These are phyloP conservation scores for Percopsis omiscomaycus DNA, from an alignment of 2,797 vertebrate species.

Conservation along the genomic window DNA sequence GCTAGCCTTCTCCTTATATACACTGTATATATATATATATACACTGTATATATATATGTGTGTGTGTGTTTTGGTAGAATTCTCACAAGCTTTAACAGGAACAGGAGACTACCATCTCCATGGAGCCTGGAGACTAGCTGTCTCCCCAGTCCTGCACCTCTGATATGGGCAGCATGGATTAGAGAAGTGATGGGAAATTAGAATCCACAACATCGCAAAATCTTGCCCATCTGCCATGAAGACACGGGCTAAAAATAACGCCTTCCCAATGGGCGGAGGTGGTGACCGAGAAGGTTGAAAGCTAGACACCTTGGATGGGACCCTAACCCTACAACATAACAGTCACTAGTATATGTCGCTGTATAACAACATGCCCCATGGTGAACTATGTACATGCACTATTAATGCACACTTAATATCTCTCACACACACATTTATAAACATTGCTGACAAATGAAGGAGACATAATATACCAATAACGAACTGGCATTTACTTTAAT, in stretches of 20 bases:
- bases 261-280: constrained; percentile 41
- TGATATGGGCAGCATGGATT: constrained; percentile 59
- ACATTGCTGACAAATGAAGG: constrained; percentile 15
- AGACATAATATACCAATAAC: constrained; percentile 44
- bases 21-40: neutral
- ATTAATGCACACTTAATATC: no score
- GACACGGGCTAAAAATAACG: constrained; percentile 77
- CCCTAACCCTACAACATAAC: constrained; percentile 35
- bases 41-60: neutral
- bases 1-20: neutral
- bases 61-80: no score
- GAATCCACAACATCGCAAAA: constrained; percentile 61
- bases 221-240: constrained; percentile 67
- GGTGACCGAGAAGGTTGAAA: constrained; percentile 41
- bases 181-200: constrained; percentile 49
- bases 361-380: constrained; percentile 3
- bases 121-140: constrained; percentile 25
- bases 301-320: constrained; percentile 29
- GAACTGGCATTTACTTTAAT: constrained; percentile 51
- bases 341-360: neutral
- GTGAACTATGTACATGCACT: neutral
- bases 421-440: constrained; percentile 25
- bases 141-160: constrained; percentile 46
- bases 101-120: constrained; percentile 23
- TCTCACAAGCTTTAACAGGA: constrained; percentile 32